Evolutionary conservation across 1,140 invertebrate genomes (phyloP), one percentile per base, ranked within the genome.

Genomic region (Schlechtendalia chinensis): DNA sequence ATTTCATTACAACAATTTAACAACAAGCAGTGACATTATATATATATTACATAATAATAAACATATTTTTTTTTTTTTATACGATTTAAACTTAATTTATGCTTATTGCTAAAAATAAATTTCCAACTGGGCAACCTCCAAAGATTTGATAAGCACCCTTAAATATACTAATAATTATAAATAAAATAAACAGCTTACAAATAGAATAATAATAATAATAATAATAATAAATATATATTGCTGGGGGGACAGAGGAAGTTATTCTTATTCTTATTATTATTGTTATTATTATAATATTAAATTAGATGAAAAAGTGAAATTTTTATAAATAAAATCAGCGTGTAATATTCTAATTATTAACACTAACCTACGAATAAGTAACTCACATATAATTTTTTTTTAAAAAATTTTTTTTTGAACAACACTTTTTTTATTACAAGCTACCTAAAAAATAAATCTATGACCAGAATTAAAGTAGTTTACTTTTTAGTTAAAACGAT

Each of bases 11-110:
- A 79, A 79, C 75, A 79, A 79, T 79, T 79, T 79, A 79, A 79
- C 75, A 79, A 79, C 75, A 79, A 79, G 75, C 75, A 79, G 75
- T 79, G 75, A 79, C 75, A 79, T 79, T 79, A 79, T 77, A 77
- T 77, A 77, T 77, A 77, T 79, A 79, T 61, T 79, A 79, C 75
- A 79, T 79, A 79, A 79, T 79, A 79, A 79, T 79, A 79, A 79
- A 79, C 58, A 79, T 61, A 79, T 63, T 79, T 63, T 54, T 53
- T 54, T 53, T 53, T 71, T 71, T 17, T n/a, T 67, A 67, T 71
- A 71, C 24, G 47, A 72, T 72, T 72, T 72, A 72, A 79, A 79
- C 75, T 79, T 79, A 79, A 79, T 61, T 79, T 79, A 79, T 79
- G 75, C 75, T 79, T 79, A 79, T 79, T 79, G 75, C 75, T 79